Conservation (phyloP, 1,140 invertebrate genomes). For the Drosophila azteca region DNA sequence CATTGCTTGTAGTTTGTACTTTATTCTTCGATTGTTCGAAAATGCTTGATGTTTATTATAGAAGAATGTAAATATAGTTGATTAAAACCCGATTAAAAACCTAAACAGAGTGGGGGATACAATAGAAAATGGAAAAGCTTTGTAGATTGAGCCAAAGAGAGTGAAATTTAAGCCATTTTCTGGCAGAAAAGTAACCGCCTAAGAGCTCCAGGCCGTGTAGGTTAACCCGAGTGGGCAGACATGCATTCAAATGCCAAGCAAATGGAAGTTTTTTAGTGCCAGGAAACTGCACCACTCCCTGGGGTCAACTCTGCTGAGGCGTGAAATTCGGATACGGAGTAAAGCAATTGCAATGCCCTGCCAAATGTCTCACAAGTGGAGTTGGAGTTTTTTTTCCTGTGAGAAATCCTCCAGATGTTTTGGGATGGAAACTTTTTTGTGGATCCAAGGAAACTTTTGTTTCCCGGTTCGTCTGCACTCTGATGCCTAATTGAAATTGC, state of each 20-base stretch:
- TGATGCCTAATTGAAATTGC: constrained; percentile 41
- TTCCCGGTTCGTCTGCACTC: too few species aligned
- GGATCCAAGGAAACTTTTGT: constrained; percentile 28
- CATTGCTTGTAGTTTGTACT: too few species aligned
- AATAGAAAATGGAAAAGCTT: too few species aligned
- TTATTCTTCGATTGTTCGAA: too few species aligned
- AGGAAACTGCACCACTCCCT: constrained; percentile 10
- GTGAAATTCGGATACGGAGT: constrained; percentile 40
- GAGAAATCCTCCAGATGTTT: constrained; percentile 2
- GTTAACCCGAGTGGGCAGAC: constrained; percentile 24
- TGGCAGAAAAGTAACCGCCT: too few species aligned
- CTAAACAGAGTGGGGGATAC: not conserved
- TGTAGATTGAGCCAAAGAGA: too few species aligned
- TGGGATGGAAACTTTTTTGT: not conserved
- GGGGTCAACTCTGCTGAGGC: constrained; percentile 24
- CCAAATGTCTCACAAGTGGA: constrained; percentile 16
- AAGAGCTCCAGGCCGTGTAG: not conserved
- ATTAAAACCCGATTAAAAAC: not conserved
- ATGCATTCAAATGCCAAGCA: constrained; percentile 17
- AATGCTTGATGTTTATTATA: not conserved
- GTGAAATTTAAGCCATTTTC: too few species aligned
- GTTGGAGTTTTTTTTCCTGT: not conserved
- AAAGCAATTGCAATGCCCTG: constrained; percentile 18
- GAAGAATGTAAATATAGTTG: not conserved
- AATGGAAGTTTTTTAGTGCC: not conserved